These are phyloP conservation scores for Chanos chanos DNA, from an alignment of 2,797 vertebrate species.

Conservation along the genomic window DNA sequence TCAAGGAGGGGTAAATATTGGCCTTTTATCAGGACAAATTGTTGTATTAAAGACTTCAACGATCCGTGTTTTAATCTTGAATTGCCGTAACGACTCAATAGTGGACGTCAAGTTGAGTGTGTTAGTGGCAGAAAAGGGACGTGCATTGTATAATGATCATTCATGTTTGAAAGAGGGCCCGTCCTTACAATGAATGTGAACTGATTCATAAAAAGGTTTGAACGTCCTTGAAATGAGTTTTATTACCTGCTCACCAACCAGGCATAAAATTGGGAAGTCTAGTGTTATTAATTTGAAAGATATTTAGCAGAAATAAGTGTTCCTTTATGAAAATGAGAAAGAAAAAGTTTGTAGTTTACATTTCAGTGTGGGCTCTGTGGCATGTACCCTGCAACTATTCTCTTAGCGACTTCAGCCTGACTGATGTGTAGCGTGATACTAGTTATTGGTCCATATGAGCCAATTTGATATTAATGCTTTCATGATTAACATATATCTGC, in stretches of 20 bases:
- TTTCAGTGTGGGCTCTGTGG: too few species aligned
- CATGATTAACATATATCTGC: background rate
- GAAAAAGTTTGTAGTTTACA: too few species aligned
- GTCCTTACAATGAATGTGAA: slow-evolving; percentile 6
- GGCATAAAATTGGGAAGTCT: slow-evolving; percentile 18
- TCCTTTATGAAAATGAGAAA: slow-evolving; percentile 19
- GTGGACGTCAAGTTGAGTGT: background rate
- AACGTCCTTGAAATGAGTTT: slow-evolving; percentile 19
- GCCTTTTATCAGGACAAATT: slow-evolving; percentile 12
- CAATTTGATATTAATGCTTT: background rate
- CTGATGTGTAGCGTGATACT: background rate
- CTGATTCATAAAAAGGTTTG: slow-evolving; percentile 16
- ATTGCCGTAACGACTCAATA: background rate
- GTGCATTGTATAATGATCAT: background rate
- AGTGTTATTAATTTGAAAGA: slow-evolving; percentile 17
- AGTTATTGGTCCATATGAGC: background rate
- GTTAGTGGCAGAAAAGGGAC: background rate
- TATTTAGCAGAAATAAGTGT: background rate
- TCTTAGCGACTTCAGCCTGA: too few species aligned
- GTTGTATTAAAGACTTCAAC: slow-evolving; percentile 4
- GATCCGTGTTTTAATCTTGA: slow-evolving; percentile 19
- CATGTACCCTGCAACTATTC: too few species aligned
- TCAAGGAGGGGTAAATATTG: slow-evolving; percentile 20
- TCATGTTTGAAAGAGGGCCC: background rate
- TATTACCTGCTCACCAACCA: slow-evolving; percentile 16